phyloP scores from a whole-genome alignment of 2,888 invertebrate species.

The Kuschelorhynchus macadamiae region DNA sequence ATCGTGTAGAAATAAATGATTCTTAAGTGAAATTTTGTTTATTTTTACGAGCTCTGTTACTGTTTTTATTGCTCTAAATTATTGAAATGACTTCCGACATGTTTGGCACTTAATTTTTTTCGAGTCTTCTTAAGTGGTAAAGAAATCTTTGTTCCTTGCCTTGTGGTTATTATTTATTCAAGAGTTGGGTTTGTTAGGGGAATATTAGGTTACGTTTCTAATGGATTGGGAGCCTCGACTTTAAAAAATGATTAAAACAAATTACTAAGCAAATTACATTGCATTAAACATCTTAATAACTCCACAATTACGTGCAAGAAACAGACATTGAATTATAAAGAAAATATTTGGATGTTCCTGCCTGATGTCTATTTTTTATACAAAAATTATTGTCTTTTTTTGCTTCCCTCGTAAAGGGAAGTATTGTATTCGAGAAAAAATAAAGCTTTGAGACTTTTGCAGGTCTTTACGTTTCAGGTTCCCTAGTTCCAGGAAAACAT shows the following conservation, averaged over 20 bases:
- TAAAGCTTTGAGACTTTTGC: no score
- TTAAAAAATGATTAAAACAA: background rate
- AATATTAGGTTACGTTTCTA: background rate
- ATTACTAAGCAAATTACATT: no score
- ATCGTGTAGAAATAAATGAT: slow-evolving; percentile 29
- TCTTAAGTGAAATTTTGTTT: slow-evolving; percentile 32
- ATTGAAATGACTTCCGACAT: slow-evolving; percentile 37
- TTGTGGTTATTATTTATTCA: background rate
- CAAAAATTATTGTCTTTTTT: no score
- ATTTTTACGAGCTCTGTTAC: slow-evolving; percentile 32
- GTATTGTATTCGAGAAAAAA: no score
- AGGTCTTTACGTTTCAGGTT: no score
- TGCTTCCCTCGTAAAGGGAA: no score
- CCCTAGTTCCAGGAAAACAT: no score
- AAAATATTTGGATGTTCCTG: no score
- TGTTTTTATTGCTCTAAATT: slow-evolving; percentile 28
- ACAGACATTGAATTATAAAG: no score
- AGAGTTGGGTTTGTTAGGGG: slow-evolving; percentile 1
- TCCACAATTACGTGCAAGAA: no score
- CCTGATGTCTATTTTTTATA: no score
- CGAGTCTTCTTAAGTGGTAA: background rate
- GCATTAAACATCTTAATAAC: no score
- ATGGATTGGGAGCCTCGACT: background rate
- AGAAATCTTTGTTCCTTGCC: slow-evolving; percentile 7
- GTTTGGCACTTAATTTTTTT: slow-evolving; percentile 25